Evolutionary conservation across 2,797 vertebrate genomes (phyloP).

Genomic region (Lacerta bilineata): DNA sequence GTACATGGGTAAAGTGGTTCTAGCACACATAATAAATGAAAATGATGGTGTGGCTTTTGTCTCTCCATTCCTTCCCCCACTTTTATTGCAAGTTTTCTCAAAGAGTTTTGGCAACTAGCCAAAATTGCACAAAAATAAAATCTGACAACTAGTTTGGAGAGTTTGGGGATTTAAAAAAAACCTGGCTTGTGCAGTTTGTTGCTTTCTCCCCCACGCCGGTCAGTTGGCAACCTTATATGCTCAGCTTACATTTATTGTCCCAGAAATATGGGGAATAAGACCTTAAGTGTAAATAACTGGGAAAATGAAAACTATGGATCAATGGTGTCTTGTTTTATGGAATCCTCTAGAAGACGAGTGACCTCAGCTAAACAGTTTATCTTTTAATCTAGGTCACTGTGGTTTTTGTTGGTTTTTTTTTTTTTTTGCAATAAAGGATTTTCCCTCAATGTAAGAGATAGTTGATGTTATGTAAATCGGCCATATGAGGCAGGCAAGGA

Average conservation of each 20-base stretch:
- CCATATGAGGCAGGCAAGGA: neutral
- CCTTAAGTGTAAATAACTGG: neutral
- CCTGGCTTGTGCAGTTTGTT: neutral
- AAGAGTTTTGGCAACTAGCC: neutral
- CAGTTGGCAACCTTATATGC: neutral
- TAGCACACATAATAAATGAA: neutral
- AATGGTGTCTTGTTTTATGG: neutral
- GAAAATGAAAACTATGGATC: neutral
- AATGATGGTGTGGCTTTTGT: neutral
- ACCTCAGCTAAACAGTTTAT: neutral
- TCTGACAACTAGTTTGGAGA: neutral
- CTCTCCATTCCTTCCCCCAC: neutral
- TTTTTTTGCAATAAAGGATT: slow-evolving; percentile 1
- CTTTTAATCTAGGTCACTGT: neutral
- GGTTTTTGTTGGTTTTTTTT: neutral
- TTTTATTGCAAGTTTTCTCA: neutral
- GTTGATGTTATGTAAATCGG: slow-evolving; percentile 14
- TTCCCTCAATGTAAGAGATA: slow-evolving; percentile 1
- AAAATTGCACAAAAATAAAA: neutral
- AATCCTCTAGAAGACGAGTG: neutral
- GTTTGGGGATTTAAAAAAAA: neutral
- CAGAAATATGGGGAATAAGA: neutral
- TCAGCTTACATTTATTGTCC: neutral
- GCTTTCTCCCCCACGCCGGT: neutral
- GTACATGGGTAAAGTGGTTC: neutral